Evolutionary conservation across 2,113 vertebrate species (phyloP).

Genomic region (Brienomyrus longianalis): DNA sequence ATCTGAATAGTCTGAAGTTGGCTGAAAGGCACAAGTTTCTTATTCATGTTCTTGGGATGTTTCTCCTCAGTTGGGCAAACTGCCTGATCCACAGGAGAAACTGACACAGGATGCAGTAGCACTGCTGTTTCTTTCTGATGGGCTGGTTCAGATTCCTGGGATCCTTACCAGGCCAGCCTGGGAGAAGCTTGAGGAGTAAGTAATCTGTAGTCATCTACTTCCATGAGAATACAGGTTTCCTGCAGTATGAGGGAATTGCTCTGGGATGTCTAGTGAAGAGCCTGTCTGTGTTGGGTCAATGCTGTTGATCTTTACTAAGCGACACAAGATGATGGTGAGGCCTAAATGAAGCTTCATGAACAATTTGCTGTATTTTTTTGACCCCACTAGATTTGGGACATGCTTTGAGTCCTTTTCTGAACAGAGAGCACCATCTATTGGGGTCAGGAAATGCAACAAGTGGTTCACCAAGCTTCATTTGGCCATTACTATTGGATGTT

Average conservation of each 20-base stretch:
- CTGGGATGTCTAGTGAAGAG: background rate
- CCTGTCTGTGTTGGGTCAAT: too few species aligned
- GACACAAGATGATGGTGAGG: background rate
- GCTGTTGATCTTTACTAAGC: background rate
- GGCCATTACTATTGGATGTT: background rate
- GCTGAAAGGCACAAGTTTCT: background rate
- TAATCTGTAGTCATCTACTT: background rate
- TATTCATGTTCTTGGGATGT: background rate
- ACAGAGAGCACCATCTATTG: background rate
- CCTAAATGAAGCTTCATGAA: background rate
- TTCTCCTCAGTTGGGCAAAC: conserved; percentile 14
- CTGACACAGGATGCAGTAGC: background rate
- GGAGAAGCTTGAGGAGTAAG: conserved; percentile 16
- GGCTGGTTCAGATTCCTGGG: conserved; percentile 16
- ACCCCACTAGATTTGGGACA: background rate
- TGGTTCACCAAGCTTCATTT: background rate
- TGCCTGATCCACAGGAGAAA: background rate
- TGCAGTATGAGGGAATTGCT: background rate
- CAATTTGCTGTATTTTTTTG: background rate
- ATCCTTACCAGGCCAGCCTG: conserved; percentile 9
- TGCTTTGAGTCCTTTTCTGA: background rate
- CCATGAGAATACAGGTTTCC: background rate
- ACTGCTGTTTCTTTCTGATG: conserved; percentile 18
- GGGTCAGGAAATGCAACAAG: background rate
- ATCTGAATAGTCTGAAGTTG: background rate